Conservation (phyloP, 2,797 vertebrate genomes). For the Malacoraja senta region DNA sequence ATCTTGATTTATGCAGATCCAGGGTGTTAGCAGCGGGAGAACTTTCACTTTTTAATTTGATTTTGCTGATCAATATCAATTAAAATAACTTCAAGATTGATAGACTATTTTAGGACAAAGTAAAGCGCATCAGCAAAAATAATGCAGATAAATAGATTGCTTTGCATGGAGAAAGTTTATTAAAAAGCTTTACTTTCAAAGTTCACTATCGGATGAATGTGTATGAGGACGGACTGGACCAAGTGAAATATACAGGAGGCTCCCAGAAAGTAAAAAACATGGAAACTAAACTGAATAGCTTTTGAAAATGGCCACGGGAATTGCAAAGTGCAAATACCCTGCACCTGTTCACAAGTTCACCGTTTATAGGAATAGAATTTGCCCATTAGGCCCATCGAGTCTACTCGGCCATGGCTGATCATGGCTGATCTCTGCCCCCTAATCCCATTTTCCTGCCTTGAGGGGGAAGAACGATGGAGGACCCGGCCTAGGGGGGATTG, state of each 20-base stretch:
- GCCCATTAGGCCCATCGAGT: too few species aligned
- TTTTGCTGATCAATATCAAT: slow-evolving; percentile 25
- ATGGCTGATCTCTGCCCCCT: too few species aligned
- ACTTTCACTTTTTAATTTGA: not conserved
- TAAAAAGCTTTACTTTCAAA: not conserved
- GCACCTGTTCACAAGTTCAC: too few species aligned
- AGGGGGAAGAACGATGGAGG: too few species aligned
- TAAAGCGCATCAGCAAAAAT: slow-evolving; percentile 8
- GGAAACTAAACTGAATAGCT: too few species aligned
- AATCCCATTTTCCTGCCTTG: too few species aligned
- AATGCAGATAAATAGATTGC: slow-evolving; percentile 19
- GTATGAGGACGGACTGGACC: not conserved
- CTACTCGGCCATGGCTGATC: too few species aligned
- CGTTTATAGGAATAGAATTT: too few species aligned
- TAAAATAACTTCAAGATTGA: slow-evolving; percentile 20
- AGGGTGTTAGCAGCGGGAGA: not conserved
- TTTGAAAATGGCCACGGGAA: too few species aligned
- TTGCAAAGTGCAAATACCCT: too few species aligned
- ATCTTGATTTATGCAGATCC: not conserved
- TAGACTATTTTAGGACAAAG: slow-evolving; percentile 5
- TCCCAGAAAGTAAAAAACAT: not conserved
- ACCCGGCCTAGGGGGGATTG: too few species aligned
- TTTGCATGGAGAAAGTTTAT: slow-evolving; percentile 9
- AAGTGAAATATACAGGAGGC: not conserved
- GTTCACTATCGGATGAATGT: too few species aligned